A percentile compares a stretch with the other conserved stretches of the same genome.
Conservation (phyloP, 2,797 vertebrate genomes). For the Carcharodon carcharias region DNA sequence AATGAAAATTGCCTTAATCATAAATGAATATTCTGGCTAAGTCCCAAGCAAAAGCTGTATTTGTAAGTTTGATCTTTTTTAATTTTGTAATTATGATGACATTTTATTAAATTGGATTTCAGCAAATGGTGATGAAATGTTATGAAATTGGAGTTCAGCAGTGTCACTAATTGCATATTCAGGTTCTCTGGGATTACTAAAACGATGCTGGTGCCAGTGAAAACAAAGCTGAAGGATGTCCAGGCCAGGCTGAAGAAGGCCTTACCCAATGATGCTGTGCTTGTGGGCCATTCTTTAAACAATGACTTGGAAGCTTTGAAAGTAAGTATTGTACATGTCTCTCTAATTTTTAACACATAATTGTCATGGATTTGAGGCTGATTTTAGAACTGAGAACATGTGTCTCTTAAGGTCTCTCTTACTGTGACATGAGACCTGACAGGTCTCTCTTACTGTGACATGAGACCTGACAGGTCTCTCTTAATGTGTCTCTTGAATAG, state of each 20-base stretch:
- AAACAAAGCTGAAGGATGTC: slow-evolving; percentile 65
- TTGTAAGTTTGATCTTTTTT: neutral
- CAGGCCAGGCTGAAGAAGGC: slow-evolving; percentile 61
- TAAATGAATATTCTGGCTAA: neutral
- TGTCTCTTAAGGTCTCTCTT: neutral
- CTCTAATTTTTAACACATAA: neutral
- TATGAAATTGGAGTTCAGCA: neutral
- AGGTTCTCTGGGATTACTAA: slow-evolving; percentile 82
- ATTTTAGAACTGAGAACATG: slow-evolving; percentile 1
- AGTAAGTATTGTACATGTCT: slow-evolving; percentile 54
- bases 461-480: too few species aligned
- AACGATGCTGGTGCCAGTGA: slow-evolving; percentile 65
- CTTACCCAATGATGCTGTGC: slow-evolving; percentile 70
- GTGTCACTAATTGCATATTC: slow-evolving; percentile 39
- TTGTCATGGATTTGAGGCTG: neutral
- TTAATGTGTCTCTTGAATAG: too few species aligned
- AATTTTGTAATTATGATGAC: neutral
- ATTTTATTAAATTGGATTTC: neutral
- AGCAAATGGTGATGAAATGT: too few species aligned
- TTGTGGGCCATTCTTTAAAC: slow-evolving; percentile 82
- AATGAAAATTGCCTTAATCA: neutral
- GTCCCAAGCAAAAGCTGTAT: neutral
- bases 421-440: too few species aligned
- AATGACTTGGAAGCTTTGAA: slow-evolving; percentile 72
- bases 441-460: too few species aligned